A percentile compares a stretch with the other conserved stretches of the same genome.
phyloP scores from a whole-genome alignment of 1,140 invertebrate genomes.

The Carcinoscorpius rotundicauda region DNA sequence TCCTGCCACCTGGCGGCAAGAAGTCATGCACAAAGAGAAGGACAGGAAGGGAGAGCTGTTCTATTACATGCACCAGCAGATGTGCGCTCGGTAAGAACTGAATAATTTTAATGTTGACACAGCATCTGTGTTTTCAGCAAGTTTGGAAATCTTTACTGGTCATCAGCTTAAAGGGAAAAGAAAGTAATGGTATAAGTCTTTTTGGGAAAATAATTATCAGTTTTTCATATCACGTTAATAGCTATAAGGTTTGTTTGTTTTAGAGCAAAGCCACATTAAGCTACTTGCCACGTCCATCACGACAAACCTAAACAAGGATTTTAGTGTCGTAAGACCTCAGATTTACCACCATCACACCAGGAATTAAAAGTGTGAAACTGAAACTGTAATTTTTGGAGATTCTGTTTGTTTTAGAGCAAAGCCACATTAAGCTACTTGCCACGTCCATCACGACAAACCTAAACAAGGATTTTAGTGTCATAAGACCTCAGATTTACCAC shows the following conservation, averaged over 20 bases:
- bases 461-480: too few species aligned
- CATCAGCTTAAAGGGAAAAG: slow-evolving; percentile 14
- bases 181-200: background rate
- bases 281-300: too few species aligned
- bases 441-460: too few species aligned
- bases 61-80: slow-evolving; percentile 59
- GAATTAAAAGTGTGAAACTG: too few species aligned
- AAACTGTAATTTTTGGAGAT: too few species aligned
- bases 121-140: background rate
- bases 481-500: too few species aligned
- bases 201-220: background rate
- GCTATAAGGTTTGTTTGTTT: background rate
- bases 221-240: background rate
- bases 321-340: too few species aligned
- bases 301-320: too few species aligned
- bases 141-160: slow-evolving; percentile 4
- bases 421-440: too few species aligned
- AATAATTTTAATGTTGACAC: background rate
- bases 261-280: too few species aligned
- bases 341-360: too few species aligned
- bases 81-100: slow-evolving; percentile 40
- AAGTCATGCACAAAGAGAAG: slow-evolving; percentile 36
- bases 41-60: slow-evolving; percentile 57
- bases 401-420: too few species aligned
- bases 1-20: slow-evolving; percentile 38